Percentiles rank a stretch among this genome's conserved stretches.
These are phyloP conservation scores for Orestias chungarensis DNA, from an alignment of 2,797 vertebrate species.

Conservation along the genomic window DNA sequence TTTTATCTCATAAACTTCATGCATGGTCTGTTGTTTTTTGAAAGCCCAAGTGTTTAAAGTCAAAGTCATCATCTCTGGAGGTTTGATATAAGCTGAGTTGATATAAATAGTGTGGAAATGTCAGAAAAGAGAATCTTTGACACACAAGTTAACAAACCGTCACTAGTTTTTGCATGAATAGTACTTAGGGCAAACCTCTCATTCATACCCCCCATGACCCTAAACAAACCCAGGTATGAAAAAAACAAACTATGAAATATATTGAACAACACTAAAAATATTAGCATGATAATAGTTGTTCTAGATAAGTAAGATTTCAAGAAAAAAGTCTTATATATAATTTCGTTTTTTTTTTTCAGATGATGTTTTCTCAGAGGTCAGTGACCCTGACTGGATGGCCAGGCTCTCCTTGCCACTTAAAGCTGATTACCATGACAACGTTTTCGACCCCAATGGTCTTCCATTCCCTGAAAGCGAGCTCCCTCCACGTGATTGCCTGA, in stretches of 20 bases:
- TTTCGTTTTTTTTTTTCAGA: conserved; percentile 55
- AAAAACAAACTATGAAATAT: too few relatives aligned
- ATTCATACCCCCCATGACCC: background rate
- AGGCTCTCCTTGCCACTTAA: conserved; percentile 88
- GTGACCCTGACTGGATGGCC: conserved; percentile 87
- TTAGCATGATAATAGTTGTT: background rate
- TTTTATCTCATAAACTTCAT: background rate
- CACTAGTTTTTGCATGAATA: background rate
- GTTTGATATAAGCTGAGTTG: background rate
- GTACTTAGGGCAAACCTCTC: background rate
- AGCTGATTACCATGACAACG: conserved; percentile 89
- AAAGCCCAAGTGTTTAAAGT: background rate
- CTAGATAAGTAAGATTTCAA: background rate
- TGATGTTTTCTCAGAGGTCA: conserved; percentile 73
- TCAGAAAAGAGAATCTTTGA: background rate
- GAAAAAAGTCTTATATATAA: background rate
- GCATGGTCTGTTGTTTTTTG: background rate
- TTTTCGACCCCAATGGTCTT: conserved; percentile 81
- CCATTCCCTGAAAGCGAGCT: conserved; percentile 65
- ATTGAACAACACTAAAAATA: background rate
- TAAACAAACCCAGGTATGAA: background rate
- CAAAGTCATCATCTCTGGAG: background rate
- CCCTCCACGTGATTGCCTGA: conserved; percentile 43
- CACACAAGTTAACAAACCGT: background rate
- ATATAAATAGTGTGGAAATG: background rate